Conservation (phyloP, 1,140 invertebrate genomes). For the Drosophila melanica region DNA sequence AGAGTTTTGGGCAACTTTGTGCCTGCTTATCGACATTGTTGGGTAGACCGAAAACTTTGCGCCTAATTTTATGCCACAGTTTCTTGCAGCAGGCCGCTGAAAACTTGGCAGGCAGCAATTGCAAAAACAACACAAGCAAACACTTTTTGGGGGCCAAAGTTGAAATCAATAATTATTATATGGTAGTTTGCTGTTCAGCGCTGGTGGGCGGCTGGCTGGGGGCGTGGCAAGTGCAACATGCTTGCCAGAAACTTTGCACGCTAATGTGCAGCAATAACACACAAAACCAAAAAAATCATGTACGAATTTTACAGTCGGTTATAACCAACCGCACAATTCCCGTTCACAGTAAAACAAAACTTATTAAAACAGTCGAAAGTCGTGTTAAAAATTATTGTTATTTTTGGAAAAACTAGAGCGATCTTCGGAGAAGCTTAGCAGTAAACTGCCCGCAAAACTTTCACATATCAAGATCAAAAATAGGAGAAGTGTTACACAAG, state of each 20-base stretch:
- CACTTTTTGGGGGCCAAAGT: slow-evolving; percentile 52
- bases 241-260: slow-evolving; percentile 76
- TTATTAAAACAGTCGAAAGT: no score
- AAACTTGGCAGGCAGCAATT: slow-evolving; percentile 8
- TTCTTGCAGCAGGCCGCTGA: slow-evolving; percentile 25
- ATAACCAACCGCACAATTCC: no score
- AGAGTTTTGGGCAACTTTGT: slow-evolving; percentile 32
- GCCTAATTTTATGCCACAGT: slow-evolving; percentile 57
- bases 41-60: slow-evolving; percentile 43
- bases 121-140: slow-evolving; percentile 3
- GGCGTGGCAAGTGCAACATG: slow-evolving; percentile 55
- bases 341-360: no score
- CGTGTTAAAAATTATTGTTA: no score
- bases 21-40: slow-evolving; percentile 43
- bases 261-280: slow-evolving; percentile 67
- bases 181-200: slow-evolving; percentile 47
- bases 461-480: no score
- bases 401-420: no score
- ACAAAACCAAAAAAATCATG: no score
- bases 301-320: no score
- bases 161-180: slow-evolving; percentile 79
- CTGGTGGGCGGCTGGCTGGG: background rate
- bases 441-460: no score
- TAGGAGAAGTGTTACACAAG: no score
- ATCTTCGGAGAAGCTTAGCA: no score